Evolutionary conservation across 1,140 invertebrate species (phyloP), one percentile per base, ranked within the genome.

Genomic region (Diorhabda carinulata): DNA sequence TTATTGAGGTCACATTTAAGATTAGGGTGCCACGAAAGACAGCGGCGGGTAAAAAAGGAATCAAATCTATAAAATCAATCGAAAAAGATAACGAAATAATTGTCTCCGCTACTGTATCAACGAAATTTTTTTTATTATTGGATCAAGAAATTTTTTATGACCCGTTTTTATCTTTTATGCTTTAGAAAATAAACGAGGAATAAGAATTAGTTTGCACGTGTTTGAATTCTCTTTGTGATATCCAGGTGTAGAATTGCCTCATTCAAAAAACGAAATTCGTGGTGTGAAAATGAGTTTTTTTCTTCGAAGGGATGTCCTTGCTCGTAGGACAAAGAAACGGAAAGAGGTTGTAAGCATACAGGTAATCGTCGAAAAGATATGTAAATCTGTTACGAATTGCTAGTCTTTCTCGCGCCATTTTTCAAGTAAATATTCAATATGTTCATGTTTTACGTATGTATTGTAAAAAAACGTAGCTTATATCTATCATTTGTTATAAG

Each of bases 161-260:
- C 47, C 47, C 47, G 47, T n/a, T 52, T 52, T 52, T 6, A 52
- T 52, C 47, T n/a, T 52, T 52, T 52, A 52, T 52, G 47, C 2
- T n/a, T 52, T 52, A 52, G 47, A 52, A 52, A 52, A 52, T 52
- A 52, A 52, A 52, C n/a, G n/a, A 52, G 47, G 47, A 52, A 52
- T 52, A 52, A 52, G 47, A 52, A 52, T 52, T 52, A 52, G 47
- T 52, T n/a, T 52, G 47, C 47, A 52, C 47, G 47, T 52, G 47
- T 52, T 52, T 52, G 47, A 52, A 52, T 52, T n/a, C 4, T 52
- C 47, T 52, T 52, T 52, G 47, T 52, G 6, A 4, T 52, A 52
- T 52, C 47, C 47, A 52, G 47, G 47, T 52, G 47, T 52, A 52
- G 47, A 52, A 52, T 52, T 52, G 47, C 3, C 47, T 52, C 47